A percentile compares a stretch with the other conserved stretches of the same genome.
These are phyloP conservation scores for Corythaixoides concolor DNA, from an alignment of 2,113 vertebrate genomes.

Conservation along the genomic window DNA sequence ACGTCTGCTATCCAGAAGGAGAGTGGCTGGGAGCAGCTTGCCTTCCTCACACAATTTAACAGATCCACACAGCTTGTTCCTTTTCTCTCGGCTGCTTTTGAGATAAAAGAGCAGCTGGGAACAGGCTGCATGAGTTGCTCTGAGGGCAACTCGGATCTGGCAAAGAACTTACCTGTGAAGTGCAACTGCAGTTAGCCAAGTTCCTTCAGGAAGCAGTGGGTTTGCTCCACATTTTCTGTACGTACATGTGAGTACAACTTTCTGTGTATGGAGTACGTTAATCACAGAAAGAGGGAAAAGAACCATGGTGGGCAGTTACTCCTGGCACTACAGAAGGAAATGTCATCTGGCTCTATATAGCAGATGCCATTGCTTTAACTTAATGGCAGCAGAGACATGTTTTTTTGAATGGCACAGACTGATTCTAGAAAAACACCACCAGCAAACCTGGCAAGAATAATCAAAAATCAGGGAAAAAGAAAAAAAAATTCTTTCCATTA, in stretches of 20 bases:
- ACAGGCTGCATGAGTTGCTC: not conserved
- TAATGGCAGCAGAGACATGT: not conserved
- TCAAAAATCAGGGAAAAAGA: not conserved
- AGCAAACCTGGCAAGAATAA: not conserved
- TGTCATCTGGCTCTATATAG: not conserved
- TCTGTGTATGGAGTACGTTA: not conserved
- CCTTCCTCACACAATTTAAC: not conserved
- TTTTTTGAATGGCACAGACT: not conserved
- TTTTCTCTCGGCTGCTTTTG: not conserved
- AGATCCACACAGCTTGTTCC: not conserved
- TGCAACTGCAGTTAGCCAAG: not conserved
- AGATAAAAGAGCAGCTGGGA: constrained; percentile 9
- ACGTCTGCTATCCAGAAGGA: not conserved
- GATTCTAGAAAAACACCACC: not conserved
- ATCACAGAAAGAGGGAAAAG: not conserved
- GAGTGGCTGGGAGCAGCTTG: not conserved
- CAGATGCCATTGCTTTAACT: not conserved
- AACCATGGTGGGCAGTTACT: not conserved
- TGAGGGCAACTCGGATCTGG: not conserved
- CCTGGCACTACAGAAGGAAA: not conserved
- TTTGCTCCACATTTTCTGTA: not conserved
- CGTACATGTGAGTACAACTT: not conserved
- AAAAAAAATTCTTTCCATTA: not conserved
- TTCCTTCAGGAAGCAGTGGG: not conserved
- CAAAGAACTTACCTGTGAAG: not conserved